Base-by-base conservation (phyloP, 2,797 vertebrate genomes). In the Oreonectes daqikongensis region DNA sequence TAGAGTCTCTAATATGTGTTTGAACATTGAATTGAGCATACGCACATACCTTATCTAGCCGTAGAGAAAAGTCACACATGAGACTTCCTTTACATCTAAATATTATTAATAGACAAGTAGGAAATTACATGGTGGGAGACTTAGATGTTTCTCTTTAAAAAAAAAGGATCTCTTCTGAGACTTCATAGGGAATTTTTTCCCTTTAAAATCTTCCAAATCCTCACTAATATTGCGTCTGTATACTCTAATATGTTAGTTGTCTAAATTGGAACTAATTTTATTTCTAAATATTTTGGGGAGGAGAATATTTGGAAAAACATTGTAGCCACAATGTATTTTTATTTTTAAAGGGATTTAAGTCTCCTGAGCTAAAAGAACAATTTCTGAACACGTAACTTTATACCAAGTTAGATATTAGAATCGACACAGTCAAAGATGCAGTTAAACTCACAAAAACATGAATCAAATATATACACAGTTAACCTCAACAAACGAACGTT, bases 401-500 rank as follows among this genome's bases (percentile, higher is more conserved):
- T 11, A 8, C 7, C 2, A 14, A 32, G 50, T 75, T 26, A 40
- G 12, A 64, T 57, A 35, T 61, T 10, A 35, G 18, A 28, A 9
- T 32, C 57, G 11, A 5, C 17, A 18, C 15, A 73, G 46, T 28
- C 18, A 48, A 35, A 67, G 52, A 28, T 48, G 3, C 53, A 74
- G 55, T 30, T 60, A 52, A 75, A 40, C 50, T 69, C 66, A 52
- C 22, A 14, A 46, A 50, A 28, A 40, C 5, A 10, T n/a, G 8
- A 64, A 44, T 22, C 42, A 60, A 32, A 76, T 18, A 30, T 15
- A 48, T 32, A 59, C 60, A 55, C 71, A 1, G 40, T 68, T 73
- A 38, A 48, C 53, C 57, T 77, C 57, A 70, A 77, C 44, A 42
- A 66, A 48, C 24, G 6, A 59, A 46, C n/a, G 7, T 32, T 60